These are phyloP conservation scores for Heterodera carotae DNA, from an alignment of 1,140 invertebrate genomes.

Conservation along the genomic window DNA sequence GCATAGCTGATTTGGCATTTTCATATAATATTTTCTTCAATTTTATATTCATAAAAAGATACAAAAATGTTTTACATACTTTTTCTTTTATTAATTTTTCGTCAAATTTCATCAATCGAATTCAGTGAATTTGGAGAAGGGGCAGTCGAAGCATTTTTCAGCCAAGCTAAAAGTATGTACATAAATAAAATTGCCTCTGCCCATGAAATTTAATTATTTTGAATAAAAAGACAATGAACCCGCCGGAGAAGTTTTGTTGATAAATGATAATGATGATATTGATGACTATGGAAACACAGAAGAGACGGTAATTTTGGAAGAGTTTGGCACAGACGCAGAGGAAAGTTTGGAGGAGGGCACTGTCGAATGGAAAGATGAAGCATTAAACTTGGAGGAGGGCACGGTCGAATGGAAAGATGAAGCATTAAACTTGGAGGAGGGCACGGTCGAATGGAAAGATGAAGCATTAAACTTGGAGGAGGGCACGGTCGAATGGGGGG, in stretches of 20 bases:
- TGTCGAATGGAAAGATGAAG: not conserved
- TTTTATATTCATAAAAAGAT: too few relatives aligned
- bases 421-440: not conserved
- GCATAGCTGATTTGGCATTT: too few relatives aligned
- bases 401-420: not conserved
- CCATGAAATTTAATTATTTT: not conserved
- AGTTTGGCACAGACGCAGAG: not conserved
- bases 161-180: not conserved
- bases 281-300: not conserved
- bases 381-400: not conserved
- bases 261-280: not conserved
- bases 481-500: too few relatives aligned
- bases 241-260: not conserved
- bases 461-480: not conserved
- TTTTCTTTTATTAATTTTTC: not conserved
- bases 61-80: not conserved
- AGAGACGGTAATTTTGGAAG: not conserved
- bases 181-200: not conserved
- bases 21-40: too few relatives aligned
- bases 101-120: not conserved
- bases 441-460: too few relatives aligned
- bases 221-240: not conserved
- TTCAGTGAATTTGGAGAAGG: not conserved
- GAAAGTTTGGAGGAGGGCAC: not conserved
- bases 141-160: not conserved